A percentile compares a stretch with the other conserved stretches of the same genome.
phyloP scores from a whole-genome alignment of 2,797 vertebrate species.

The Acanthopagrus latus region DNA sequence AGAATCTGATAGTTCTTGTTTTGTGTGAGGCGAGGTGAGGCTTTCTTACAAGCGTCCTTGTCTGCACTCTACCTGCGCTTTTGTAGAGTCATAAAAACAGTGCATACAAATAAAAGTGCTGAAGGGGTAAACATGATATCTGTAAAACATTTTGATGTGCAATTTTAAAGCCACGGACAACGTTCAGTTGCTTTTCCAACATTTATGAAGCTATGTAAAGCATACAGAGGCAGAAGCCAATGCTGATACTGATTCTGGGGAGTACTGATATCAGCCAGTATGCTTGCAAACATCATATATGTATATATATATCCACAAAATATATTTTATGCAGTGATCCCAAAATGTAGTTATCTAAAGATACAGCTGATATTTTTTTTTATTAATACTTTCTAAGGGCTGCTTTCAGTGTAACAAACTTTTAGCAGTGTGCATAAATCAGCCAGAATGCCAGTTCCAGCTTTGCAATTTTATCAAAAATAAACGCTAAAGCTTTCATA shows the following conservation, averaged over 20 bases:
- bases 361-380: too few species aligned
- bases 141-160: not conserved
- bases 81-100: not conserved
- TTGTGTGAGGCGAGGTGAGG: not conserved
- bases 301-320: too few species aligned
- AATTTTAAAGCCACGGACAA: not conserved
- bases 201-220: too few species aligned
- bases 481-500: not conserved
- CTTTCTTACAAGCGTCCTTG: slow-evolving; percentile 7
- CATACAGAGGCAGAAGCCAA: too few species aligned
- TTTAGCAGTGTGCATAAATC: not conserved
- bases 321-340: too few species aligned
- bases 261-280: not conserved
- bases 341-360: too few species aligned
- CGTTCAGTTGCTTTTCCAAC: too few species aligned
- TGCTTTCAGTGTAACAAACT: not conserved
- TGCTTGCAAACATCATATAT: not conserved
- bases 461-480: not conserved
- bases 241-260: too few species aligned
- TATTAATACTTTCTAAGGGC: not conserved
- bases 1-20: slow-evolving; percentile 2
- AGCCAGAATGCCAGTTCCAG: not conserved
- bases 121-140: not conserved
- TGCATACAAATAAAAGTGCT: not conserved
- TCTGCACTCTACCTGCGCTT: slow-evolving; percentile 1